These are phyloP conservation scores for Zoanthus sociatus DNA, from an alignment of 92 coral and sea anemone genomes.

Conservation along the genomic window DNA sequence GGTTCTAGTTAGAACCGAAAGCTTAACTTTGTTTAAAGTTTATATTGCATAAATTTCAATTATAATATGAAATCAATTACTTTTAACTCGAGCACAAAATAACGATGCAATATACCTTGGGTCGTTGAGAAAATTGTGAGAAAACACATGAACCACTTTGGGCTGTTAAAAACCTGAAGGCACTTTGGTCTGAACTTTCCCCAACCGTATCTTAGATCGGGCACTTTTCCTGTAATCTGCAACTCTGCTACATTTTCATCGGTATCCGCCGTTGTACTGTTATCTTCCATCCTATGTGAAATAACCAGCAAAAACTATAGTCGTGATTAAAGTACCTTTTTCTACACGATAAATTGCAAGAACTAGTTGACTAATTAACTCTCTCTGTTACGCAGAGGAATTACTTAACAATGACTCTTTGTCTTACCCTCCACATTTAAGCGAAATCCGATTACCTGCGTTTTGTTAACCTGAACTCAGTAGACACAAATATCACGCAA, in stretches of 20 bases:
- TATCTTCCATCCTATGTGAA: conserved; percentile 24
- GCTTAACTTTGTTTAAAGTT: too few relatives aligned
- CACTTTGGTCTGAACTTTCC: conserved; percentile 77
- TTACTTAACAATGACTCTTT: too few relatives aligned
- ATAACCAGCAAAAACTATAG: background rate
- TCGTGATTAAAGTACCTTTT: background rate
- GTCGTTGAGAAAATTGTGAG: conserved; percentile 61
- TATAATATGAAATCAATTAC: background rate
- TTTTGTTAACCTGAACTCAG: too few relatives aligned
- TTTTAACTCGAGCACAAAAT: background rate
- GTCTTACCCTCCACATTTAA: too few relatives aligned
- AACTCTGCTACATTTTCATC: background rate
- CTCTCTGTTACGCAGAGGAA: too few relatives aligned
- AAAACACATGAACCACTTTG: conserved; percentile 79
- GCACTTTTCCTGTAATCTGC: background rate
- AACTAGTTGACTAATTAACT: too few relatives aligned
- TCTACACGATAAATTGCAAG: background rate
- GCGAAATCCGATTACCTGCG: too few relatives aligned
- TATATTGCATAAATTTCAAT: too few relatives aligned
- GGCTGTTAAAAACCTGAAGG: conserved; percentile 80
- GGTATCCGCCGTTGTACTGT: background rate
- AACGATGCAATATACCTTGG: conserved; percentile 70
- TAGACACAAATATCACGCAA: too few relatives aligned
- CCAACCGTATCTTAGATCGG: conserved; percentile 85
- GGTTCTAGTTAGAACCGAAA: too few relatives aligned